These are phyloP conservation scores for Aspiorhynchus laticeps DNA, from an alignment of 2,113 vertebrate genomes.

Conservation along the genomic window DNA sequence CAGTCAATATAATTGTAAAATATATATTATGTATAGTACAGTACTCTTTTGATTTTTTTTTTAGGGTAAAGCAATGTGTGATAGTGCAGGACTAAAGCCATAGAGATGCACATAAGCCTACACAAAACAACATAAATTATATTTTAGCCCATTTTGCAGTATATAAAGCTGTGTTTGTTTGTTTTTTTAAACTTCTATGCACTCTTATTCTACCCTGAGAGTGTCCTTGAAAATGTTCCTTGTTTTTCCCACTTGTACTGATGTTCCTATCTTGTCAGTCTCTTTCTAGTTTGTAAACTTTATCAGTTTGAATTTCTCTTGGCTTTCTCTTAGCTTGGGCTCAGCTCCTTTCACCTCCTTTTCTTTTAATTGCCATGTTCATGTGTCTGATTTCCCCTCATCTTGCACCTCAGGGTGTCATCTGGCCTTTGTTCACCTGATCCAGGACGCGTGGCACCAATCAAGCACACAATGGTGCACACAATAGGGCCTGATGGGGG, in stretches of 20 bases:
- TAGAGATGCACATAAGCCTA: neutral
- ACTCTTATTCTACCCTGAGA: neutral
- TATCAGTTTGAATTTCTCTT: slow-evolving; percentile 4
- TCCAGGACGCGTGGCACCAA: slow-evolving; percentile 76
- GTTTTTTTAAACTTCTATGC: neutral
- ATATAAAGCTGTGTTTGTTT: neutral
- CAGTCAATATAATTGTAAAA: neutral
- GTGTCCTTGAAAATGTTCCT: neutral
- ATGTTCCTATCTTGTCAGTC: neutral
- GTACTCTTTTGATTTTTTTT: neutral
- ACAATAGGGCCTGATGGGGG: slow-evolving; percentile 62
- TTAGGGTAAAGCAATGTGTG: neutral
- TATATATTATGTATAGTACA: no score
- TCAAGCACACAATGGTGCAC: slow-evolving; percentile 70
- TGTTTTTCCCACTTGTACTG: neutral
- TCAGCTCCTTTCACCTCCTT: slow-evolving; percentile 15
- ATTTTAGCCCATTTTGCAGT: neutral
- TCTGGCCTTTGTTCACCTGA: slow-evolving; percentile 74
- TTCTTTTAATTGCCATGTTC: slow-evolving; percentile 28
- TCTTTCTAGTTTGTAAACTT: neutral
- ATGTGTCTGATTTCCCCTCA: slow-evolving; percentile 50
- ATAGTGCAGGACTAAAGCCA: neutral
- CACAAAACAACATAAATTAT: neutral
- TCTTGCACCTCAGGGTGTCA: slow-evolving; percentile 63
- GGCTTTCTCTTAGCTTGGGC: slow-evolving; percentile 6